These are phyloP conservation scores for Drosophila truncata DNA, from an alignment of 1,140 invertebrate genomes.

Conservation along the genomic window DNA sequence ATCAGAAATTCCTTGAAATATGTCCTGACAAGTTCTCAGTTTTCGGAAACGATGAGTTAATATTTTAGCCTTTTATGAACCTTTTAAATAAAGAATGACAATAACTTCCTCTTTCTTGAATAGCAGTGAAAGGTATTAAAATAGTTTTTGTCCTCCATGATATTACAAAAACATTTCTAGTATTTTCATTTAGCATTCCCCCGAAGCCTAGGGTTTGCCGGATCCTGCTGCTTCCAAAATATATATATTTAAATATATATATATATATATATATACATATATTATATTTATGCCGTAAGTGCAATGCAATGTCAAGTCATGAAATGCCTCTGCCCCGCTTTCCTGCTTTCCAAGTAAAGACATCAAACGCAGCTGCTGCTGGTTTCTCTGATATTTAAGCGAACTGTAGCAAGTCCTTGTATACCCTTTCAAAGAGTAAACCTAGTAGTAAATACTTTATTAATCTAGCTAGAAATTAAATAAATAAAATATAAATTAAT, in stretches of 20 bases:
- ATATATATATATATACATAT: constrained; percentile 3
- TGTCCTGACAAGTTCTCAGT: not conserved
- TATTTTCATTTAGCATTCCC: constrained; percentile 9
- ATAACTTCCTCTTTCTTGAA: not conserved
- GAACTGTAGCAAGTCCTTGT: constrained; percentile 1
- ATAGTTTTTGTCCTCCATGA: not conserved
- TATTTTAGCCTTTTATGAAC: not conserved
- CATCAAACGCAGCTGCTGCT: constrained; percentile 68
- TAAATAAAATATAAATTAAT: not conserved
- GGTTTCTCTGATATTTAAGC: constrained; percentile 20
- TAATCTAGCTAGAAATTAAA: rapidly evolving
- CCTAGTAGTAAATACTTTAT: not conserved
- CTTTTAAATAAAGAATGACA: not conserved
- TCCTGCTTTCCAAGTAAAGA: constrained; percentile 15
- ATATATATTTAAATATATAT: not conserved
- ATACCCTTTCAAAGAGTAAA: not conserved
- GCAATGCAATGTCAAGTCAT: constrained; percentile 48
- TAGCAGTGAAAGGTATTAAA: not conserved
- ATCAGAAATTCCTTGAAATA: not conserved
- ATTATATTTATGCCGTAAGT: constrained; percentile 22
- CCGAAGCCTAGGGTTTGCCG: not conserved
- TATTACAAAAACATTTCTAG: constrained; percentile 2
- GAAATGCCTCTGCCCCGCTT: not conserved
- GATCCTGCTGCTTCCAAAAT: not conserved
- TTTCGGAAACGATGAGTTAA: not conserved